phyloP scores from a whole-genome alignment of 2,113 vertebrate genomes.

The Oplegnathus fasciatus region DNA sequence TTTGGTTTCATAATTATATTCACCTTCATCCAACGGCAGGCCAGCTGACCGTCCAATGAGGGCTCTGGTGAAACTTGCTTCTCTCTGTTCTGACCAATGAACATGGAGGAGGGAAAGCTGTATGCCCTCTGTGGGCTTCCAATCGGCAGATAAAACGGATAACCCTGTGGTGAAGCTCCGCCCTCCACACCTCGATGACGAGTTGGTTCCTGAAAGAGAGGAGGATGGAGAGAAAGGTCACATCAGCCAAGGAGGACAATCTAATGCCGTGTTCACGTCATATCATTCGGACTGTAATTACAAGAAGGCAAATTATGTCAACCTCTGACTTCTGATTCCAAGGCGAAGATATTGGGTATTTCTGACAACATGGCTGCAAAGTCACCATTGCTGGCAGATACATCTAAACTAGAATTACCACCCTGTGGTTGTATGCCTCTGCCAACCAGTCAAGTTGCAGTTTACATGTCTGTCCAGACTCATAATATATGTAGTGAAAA shows the following conservation, averaged over 20 bases:
- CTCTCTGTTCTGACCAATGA: conserved; percentile 86
- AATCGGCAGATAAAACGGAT: conserved; percentile 91
- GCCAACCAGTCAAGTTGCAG: too few relatives aligned
- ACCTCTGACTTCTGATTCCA: too few relatives aligned
- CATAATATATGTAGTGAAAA: too few relatives aligned
- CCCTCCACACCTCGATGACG: conserved; percentile 86
- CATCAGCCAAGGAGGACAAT: background rate
- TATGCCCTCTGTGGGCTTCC: conserved; percentile 83
- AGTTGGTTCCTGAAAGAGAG: conserved; percentile 84
- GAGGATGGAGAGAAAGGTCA: background rate
- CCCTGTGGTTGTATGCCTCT: too few relatives aligned
- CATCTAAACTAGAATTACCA: too few relatives aligned
- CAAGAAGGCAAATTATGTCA: too few relatives aligned
- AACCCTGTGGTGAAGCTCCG: conserved; percentile 85
- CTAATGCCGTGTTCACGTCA: background rate
- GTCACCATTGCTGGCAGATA: too few relatives aligned
- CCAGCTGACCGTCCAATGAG: conserved; percentile 89
- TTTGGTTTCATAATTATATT: conserved; percentile 53
- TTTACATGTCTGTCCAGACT: too few relatives aligned
- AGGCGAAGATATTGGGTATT: too few relatives aligned
- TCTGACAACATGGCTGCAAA: too few relatives aligned
- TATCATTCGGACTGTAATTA: too few relatives aligned
- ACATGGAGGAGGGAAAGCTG: conserved; percentile 88
- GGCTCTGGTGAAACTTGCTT: conserved; percentile 88
- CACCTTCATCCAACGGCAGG: conserved; percentile 95